Conservation (phyloP, 2,797 vertebrate species). For the Sphenopsis melanotis region DNA sequence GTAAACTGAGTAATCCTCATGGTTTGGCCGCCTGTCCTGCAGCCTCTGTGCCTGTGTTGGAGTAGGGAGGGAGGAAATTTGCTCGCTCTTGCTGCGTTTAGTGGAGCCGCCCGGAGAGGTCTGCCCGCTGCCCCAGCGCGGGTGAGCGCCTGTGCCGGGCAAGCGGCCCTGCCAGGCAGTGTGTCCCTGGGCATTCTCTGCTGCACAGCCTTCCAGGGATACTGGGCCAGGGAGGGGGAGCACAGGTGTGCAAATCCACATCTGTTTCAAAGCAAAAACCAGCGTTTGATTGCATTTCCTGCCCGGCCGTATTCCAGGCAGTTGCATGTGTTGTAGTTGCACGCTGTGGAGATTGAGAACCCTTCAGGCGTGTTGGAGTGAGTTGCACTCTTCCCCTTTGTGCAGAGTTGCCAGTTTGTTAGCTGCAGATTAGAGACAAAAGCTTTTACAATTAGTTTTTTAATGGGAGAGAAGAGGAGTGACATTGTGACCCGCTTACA, state of each 20-base stretch:
- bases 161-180: not conserved
- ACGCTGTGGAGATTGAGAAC: not conserved
- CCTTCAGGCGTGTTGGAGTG: not conserved
- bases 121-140: not conserved
- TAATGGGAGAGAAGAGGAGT: conserved; percentile 16
- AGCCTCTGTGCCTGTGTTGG: not conserved
- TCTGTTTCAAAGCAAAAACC: not conserved
- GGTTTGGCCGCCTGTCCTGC: not conserved
- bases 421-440: conserved; percentile 26
- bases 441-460: conserved; percentile 35
- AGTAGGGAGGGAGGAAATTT: not conserved
- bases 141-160: not conserved
- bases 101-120: accelerated
- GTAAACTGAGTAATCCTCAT: not conserved
- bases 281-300: not conserved
- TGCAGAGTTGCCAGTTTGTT: not conserved
- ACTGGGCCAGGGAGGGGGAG: not conserved
- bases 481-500: conserved; percentile 23
- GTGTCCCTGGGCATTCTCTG: not conserved
- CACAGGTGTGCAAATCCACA: not conserved
- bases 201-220: not conserved
- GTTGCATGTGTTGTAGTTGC: not conserved
- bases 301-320: not conserved
- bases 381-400: conserved; percentile 12
- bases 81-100: accelerated